phyloP scores from a whole-genome alignment of 2,797 vertebrate genomes.

The Sebastes nivosus region DNA sequence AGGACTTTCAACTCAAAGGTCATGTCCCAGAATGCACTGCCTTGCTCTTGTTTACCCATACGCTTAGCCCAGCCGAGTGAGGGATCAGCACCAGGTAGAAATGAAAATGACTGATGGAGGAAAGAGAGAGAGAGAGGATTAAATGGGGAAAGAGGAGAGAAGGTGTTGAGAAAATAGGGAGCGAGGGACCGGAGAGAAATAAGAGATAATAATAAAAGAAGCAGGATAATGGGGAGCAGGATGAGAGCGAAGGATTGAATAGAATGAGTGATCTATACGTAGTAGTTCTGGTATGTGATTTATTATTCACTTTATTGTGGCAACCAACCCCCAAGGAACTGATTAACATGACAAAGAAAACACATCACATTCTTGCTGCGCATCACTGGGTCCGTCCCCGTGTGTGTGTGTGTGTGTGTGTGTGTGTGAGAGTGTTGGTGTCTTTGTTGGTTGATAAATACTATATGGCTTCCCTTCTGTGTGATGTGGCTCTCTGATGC shows the following conservation, averaged over 20 bases:
- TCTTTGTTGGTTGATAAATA: slow-evolving; percentile 62
- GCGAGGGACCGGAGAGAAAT: neutral
- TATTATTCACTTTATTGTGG: slow-evolving; percentile 51
- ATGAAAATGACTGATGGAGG: slow-evolving; percentile 12
- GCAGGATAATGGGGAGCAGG: slow-evolving; percentile 30
- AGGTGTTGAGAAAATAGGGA: slow-evolving; percentile 10
- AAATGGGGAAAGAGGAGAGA: slow-evolving; percentile 2
- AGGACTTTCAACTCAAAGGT: slow-evolving; percentile 14
- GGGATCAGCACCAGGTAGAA: slow-evolving; percentile 22
- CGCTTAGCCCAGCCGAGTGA: slow-evolving; percentile 4
- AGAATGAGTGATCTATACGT: slow-evolving; percentile 45
- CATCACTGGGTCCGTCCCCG: neutral
- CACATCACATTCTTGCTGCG: slow-evolving; percentile 36
- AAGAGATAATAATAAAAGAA: slow-evolving; percentile 34
- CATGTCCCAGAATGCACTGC: slow-evolving; percentile 11
- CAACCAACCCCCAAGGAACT: slow-evolving; percentile 57
- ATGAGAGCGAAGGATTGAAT: slow-evolving; percentile 25
- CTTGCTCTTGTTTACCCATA: slow-evolving; percentile 38
- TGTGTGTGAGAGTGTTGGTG: slow-evolving; percentile 24
- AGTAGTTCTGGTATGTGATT: slow-evolving; percentile 48
- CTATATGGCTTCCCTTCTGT: slow-evolving; percentile 54
- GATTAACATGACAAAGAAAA: slow-evolving; percentile 73
- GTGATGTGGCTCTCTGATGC: slow-evolving; percentile 60
- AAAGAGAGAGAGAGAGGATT: slow-evolving; percentile 3
- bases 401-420: neutral